Evolutionary conservation across 2,888 invertebrate species (phyloP).

Genomic region (Perithous albicinctus): DNA sequence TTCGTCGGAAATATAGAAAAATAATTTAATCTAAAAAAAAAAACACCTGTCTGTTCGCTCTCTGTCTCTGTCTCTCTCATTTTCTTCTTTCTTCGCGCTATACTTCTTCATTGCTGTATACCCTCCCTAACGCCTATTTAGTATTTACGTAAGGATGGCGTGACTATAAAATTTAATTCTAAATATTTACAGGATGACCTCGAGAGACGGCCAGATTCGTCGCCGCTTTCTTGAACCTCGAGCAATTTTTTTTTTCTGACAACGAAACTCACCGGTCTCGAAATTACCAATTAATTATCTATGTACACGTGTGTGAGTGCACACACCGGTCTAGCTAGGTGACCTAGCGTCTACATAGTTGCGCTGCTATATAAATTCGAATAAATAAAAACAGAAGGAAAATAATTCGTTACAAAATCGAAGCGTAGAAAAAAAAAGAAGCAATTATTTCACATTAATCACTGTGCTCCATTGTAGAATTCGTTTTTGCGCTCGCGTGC

Average conservation of each 20-base stretch:
- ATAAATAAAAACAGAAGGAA: slow-evolving; percentile 46
- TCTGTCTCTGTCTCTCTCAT: slow-evolving; percentile 11
- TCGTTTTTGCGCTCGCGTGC: slow-evolving; percentile 6
- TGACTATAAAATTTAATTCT: slow-evolving; percentile 49
- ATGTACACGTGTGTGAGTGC: slow-evolving; percentile 54
- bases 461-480: neutral
- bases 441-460: slow-evolving; percentile 21
- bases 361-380: slow-evolving; percentile 46
- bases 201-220: slow-evolving; percentile 44
- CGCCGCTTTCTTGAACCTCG: neutral
- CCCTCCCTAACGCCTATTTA: slow-evolving; percentile 6
- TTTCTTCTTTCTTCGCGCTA: neutral
- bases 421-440: slow-evolving; percentile 20
- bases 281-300: slow-evolving; percentile 60
- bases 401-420: slow-evolving; percentile 24
- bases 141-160: slow-evolving; percentile 30
- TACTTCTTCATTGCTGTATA: slow-evolving; percentile 9
- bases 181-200: slow-evolving; percentile 64
- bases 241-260: neutral
- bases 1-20: slow-evolving; percentile 39
- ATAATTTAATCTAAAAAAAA: slow-evolving; percentile 56
- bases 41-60: slow-evolving; percentile 14
- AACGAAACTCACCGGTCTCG: slow-evolving; percentile 32
- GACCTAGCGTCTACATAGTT: slow-evolving; percentile 6
- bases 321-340: slow-evolving; percentile 34